These are phyloP conservation scores for Zaprionus camerounensis DNA, from an alignment of 1,140 invertebrate species.

Conservation along the genomic window DNA sequence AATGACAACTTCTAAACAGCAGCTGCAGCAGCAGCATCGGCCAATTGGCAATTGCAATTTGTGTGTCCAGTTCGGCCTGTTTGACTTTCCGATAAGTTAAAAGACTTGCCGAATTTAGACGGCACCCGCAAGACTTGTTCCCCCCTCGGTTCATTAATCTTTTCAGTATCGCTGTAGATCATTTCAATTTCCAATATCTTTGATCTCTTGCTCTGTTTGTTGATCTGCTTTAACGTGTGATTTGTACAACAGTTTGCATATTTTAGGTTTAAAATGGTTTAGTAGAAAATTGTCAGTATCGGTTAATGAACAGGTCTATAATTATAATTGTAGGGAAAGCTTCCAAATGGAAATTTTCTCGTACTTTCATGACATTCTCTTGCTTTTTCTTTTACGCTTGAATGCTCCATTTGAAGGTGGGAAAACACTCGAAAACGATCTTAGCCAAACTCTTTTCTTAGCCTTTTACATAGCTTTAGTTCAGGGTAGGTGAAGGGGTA, in stretches of 20 bases:
- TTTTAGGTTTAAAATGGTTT: too few relatives aligned
- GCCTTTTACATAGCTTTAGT: not conserved
- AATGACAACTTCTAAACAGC: constrained; percentile 27
- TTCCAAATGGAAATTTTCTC: not conserved
- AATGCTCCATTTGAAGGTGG: not conserved
- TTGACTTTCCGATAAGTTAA: not conserved
- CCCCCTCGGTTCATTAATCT: not conserved
- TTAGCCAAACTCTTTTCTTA: not conserved
- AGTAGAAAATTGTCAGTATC: too few relatives aligned
- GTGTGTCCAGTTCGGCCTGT: constrained; percentile 9
- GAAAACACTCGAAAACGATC: not conserved
- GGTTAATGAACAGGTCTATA: too few relatives aligned
- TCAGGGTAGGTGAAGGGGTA: not conserved
- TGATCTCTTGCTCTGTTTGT: not conserved
- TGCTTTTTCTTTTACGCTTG: not conserved
- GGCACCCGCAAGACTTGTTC: too few relatives aligned
- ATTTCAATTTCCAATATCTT: not conserved
- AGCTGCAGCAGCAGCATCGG: not conserved
- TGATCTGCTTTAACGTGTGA: not conserved
- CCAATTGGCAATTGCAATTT: constrained; percentile 12
- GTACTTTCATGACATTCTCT: not conserved
- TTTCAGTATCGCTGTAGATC: not conserved
- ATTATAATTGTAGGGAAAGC: too few relatives aligned
- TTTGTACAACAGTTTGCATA: too few relatives aligned
- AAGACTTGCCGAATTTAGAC: not conserved